Base-by-base conservation (phyloP, 2,113 vertebrate genomes). In the Phrynosoma blainvillii region DNA sequence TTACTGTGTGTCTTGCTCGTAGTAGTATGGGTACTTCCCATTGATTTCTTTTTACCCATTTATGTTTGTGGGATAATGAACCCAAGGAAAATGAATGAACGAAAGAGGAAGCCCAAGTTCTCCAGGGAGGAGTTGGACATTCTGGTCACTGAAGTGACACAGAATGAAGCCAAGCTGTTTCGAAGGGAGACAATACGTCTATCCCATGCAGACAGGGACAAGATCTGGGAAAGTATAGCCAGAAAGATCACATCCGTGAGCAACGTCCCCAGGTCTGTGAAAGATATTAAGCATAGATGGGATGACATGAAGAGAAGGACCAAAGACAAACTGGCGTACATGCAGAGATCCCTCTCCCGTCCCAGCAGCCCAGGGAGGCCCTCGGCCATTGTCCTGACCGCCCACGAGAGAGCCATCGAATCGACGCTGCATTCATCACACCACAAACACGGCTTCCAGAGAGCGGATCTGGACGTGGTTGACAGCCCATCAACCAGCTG, bases 21-120 rank as follows among this genome's bases (percentile, higher is more conserved):
- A 92, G 90, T 89, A 84, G 30, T 83, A 93, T 89, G 79, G 87
- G 74, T 89, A 82, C 75, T 89, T 94, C 85, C 70, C 59, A 0
- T 77, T 95, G 93, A 95, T 84, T 89, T 95, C 93, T 91, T 95
- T 96, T 97, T 92, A 97, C 95, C 95, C 96, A 92, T 95, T 96
- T 97, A 84, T 97, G 92, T 97, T 96, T 97, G 96, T 90, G 97
- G 97, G 96, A 95, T 96, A 93, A 96, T 96, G 96, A 95, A 96
- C 95, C 93, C 94, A 97, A 97, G 97, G 96, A 97, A 95, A 89
- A 90, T 96, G 96, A 89, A 95, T n/a, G 96, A 97, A 89, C 95
- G 96, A 95, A 97, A 97, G 96, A 97, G 97, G 96, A 97, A 97
- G 94, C 97, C 97, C 94, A 97, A 97, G 93, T 97, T 97, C 96